Conservation (phyloP, 2,888 invertebrate species). For the Heterodera filipjevi region DNA sequence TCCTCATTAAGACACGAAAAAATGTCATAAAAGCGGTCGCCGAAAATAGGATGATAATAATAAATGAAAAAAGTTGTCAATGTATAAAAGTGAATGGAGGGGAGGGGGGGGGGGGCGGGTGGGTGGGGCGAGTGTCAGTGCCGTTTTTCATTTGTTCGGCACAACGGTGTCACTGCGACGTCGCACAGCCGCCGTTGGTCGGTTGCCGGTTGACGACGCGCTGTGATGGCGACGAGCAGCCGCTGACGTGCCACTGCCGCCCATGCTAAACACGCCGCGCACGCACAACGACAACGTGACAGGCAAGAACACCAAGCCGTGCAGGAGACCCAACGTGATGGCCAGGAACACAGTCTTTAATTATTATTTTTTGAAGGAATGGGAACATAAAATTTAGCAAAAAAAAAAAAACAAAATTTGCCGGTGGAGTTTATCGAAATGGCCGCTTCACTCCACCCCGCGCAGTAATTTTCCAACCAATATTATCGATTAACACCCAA, state of each 20-base stretch:
- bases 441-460: too few relatives aligned
- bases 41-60: too few relatives aligned
- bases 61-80: too few relatives aligned
- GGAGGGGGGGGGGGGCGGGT: neutral
- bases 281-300: conserved; percentile 66
- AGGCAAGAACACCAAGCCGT: conserved; percentile 87
- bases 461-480: too few relatives aligned
- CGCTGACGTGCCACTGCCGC: neutral
- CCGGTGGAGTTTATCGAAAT: too few relatives aligned
- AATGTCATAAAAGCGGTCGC: too few relatives aligned
- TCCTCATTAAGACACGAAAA: too few relatives aligned
- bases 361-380: too few relatives aligned
- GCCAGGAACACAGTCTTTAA: conserved; percentile 58
- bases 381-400: too few relatives aligned
- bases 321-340: conserved; percentile 77
- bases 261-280: conserved; percentile 52
- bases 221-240: neutral
- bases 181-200: neutral
- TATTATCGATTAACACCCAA: too few relatives aligned
- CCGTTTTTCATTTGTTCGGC: neutral
- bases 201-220: neutral
- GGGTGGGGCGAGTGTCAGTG: too few relatives aligned
- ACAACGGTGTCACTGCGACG: neutral
- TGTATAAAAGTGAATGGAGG: neutral
- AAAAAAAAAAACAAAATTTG: too few relatives aligned